A percentile compares a stretch with the other conserved stretches of the same genome.
phyloP scores from a whole-genome alignment of 2,113 vertebrate genomes.

The Phaetusa simplex region DNA sequence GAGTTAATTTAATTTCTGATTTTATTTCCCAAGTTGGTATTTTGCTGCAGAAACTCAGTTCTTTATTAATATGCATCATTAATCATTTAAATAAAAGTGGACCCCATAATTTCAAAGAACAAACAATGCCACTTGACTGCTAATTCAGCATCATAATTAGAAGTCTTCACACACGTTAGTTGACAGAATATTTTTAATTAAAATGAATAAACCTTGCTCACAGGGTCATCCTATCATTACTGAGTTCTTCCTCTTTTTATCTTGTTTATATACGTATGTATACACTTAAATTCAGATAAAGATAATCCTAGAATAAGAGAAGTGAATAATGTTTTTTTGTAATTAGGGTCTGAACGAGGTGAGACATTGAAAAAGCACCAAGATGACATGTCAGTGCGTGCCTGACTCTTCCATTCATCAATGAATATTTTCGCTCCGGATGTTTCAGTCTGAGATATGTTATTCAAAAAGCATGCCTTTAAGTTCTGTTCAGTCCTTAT shows the following conservation, averaged over 20 bases:
- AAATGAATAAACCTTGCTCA: neutral
- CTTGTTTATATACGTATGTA: neutral
- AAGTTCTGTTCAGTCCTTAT: neutral
- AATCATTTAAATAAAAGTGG: constrained; percentile 58
- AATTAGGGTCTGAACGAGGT: neutral
- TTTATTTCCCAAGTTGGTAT: constrained; percentile 12
- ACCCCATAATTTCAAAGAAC: constrained; percentile 49
- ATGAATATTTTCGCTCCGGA: neutral
- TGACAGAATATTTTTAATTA: constrained; percentile 31
- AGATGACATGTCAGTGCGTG: neutral
- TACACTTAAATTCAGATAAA: neutral
- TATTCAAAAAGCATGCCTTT: neutral
- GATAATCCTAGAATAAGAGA: neutral
- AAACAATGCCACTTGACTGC: constrained; percentile 40
- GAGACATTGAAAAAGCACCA: neutral
- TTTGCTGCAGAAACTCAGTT: constrained; percentile 19
- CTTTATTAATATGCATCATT: constrained; percentile 64
- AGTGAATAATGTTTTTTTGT: neutral
- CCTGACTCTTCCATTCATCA: neutral
- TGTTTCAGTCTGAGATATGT: neutral
- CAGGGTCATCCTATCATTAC: neutral
- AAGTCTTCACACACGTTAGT: neutral
- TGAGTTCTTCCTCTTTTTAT: neutral
- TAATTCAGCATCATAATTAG: constrained; percentile 19
- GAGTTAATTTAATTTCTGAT: constrained; percentile 54